A percentile compares a stretch with the other conserved stretches of the same genome.
Conservation (phyloP, 2,888 invertebrate genomes). For the Leptarthrus brevirostris region DNA sequence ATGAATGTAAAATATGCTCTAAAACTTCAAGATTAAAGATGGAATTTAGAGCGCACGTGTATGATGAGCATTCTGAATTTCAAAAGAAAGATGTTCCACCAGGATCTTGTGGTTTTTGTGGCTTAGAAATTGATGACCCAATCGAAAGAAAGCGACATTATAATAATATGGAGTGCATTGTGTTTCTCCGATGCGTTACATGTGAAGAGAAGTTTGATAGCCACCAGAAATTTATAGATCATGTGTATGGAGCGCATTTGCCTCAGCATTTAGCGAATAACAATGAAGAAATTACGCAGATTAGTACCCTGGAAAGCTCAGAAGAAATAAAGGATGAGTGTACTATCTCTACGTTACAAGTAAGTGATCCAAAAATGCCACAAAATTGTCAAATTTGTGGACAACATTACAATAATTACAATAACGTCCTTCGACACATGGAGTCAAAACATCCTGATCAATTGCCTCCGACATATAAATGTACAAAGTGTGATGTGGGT, state of each 20-base stretch:
- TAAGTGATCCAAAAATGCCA: conserved; percentile 61
- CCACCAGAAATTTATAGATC: conserved; percentile 65
- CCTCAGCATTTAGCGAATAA: conserved; percentile 11
- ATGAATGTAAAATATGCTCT: conserved; percentile 66
- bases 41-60: conserved; percentile 67
- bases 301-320: neutral
- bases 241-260: conserved; percentile 65
- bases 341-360: neutral
- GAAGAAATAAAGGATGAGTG: conserved; percentile 28
- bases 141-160: conserved; percentile 66
- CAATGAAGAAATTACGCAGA: conserved; percentile 2
- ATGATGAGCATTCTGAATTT: conserved; percentile 64
- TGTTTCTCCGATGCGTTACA: conserved; percentile 65
- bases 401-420: conserved; percentile 67
- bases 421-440: conserved; percentile 67
- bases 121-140: conserved; percentile 64
- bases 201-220: conserved; percentile 66
- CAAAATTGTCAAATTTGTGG: conserved; percentile 67
- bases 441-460: conserved; percentile 67
- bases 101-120: conserved; percentile 65
- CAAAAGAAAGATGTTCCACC: conserved; percentile 65
- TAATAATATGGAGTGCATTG: conserved; percentile 67
- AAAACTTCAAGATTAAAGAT: conserved; percentile 65
- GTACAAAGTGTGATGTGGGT: conserved; percentile 64
- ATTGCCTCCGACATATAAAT: conserved; percentile 66